These are phyloP conservation scores for Champsocephalus gunnari DNA, from an alignment of 2,797 vertebrate genomes.

Conservation along the genomic window DNA sequence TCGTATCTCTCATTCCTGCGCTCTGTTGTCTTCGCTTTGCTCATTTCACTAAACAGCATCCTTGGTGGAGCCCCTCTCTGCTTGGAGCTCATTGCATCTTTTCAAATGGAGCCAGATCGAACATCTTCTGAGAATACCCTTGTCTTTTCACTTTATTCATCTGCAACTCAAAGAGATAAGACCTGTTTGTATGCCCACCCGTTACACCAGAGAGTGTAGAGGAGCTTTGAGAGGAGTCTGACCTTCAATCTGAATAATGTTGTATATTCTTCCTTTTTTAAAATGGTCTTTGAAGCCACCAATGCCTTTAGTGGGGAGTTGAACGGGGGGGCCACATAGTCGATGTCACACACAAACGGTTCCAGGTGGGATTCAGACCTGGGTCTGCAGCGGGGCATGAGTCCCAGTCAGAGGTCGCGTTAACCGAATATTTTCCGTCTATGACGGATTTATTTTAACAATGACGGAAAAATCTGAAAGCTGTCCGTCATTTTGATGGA, in stretches of 20 bases:
- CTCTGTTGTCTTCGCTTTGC: slow-evolving; percentile 34
- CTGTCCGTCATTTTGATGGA: too few relatives aligned
- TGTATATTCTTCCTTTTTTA: not conserved
- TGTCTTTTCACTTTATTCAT: slow-evolving; percentile 28
- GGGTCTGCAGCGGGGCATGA: too few relatives aligned
- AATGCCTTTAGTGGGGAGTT: too few relatives aligned
- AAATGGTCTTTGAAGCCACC: too few relatives aligned
- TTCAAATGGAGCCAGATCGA: slow-evolving; percentile 37
- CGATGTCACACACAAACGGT: too few relatives aligned
- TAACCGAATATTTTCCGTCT: too few relatives aligned
- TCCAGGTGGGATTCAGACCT: too few relatives aligned
- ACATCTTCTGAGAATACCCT: slow-evolving; percentile 25
- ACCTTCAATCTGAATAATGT: slow-evolving; percentile 42
- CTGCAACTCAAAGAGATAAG: slow-evolving; percentile 39
- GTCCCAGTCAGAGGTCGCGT: too few relatives aligned
- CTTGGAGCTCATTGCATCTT: slow-evolving; percentile 29
- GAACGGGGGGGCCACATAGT: too few relatives aligned
- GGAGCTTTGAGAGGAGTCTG: slow-evolving; percentile 37
- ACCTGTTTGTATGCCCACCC: slow-evolving; percentile 46
- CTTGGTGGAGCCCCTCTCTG: slow-evolving; percentile 51
- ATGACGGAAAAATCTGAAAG: too few relatives aligned
- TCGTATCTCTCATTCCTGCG: slow-evolving; percentile 17
- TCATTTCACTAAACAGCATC: slow-evolving; percentile 64
- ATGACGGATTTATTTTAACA: too few relatives aligned
- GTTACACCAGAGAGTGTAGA: slow-evolving; percentile 34